Base-by-base conservation (phyloP, 2,113 vertebrate species). In the Fregetta grallaria region DNA sequence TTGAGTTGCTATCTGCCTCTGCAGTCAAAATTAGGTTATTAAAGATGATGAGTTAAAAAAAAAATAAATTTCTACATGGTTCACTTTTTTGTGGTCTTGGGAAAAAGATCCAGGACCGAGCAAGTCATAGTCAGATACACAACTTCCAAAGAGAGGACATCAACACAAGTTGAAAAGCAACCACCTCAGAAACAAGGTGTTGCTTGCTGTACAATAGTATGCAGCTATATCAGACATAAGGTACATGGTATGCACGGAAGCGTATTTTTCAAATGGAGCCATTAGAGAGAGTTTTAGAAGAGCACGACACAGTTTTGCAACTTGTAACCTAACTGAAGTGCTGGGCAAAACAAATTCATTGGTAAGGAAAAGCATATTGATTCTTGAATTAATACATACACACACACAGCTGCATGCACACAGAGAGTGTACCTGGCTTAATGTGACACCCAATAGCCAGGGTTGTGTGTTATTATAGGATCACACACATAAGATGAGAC, bases 391-490 rank as follows among this genome's bases (percentile, higher is more conserved):
- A 68, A 38, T 32, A 30, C 11, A 17, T 7, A 18, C 9, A 7
- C 38, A 38, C 17, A 36, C 14, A 11, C 2, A 14, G 19, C 47
- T 71, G 88, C 16, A 5, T 20, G 36, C 22, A 6, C 25, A 5
- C 23, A 15, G 40, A 20, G 38, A 12, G 45, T 11, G 32, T 36
- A 10, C n/a, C 42, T 67, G n/a, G 27, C 10, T 44, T 55, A 25
- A 18, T 12, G 14, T 5, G 63, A 2, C 15, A 53, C n/a, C 22
- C 20, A 23, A 2, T 5, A 42, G 68, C 50, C 40, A 7, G 38
- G 45, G 7, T 1, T 65, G 58, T 21, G 2, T 63, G 6, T 25
- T 61, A 9, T 11, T 21, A 0, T 3, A 1, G 1, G 30, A 18
- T 11, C 83, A 18, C 45, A 22, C 44, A 20, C 29, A 0, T 1